Base-by-base conservation (phyloP, 2,797 vertebrate genomes). In the Falco biarmicus region DNA sequence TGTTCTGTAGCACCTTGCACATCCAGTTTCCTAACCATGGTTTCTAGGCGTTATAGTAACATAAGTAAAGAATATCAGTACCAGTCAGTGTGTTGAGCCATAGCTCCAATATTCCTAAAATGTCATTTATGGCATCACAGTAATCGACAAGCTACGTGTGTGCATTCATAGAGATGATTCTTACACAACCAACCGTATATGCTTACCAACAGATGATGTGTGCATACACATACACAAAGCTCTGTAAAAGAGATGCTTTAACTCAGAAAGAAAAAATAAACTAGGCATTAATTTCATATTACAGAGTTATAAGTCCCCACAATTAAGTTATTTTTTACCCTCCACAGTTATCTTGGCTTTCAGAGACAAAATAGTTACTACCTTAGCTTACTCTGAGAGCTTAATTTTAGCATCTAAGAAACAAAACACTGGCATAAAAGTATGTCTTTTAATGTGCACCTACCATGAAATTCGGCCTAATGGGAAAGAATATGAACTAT, bases 401-500 rank as follows among this genome's bases (percentile, higher is more conserved):
- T 60, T 77, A 60, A 83, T 85, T 91, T 89, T 87, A 83, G 45
- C 71, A 73, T 73, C 94, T 76, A 84, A 53, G 45, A 76, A 84
- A 59, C 61, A 87, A 90, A 89, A 74, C 18, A 68, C 31, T 75
- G 29, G 50, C 66, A 79, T 41, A 29, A 24, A 81, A 88, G 34
- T 57, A 32, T 60, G 74, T 61, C 32, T 61, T 86, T 92, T 88
- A 84, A 86, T 56, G 26, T 71, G 85, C 82, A 93, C 20, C 85
- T 86, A 86, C 89, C 76, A 34, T 84, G 79, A 90, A 95, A 94
- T 90, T 91, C 83, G 89, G 54, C 39, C 65, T 86, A 80, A 69
- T 84, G 65, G 54, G 57, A 81, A 83, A 76, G 68, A 84, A 65
- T 29, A 22, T 31, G 5, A 84, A 88, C 34, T 84, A 59, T 78